Percentiles rank a stretch among this genome's conserved stretches.
These are phyloP conservation scores for Stenoptilia bipunctidactyla DNA, from an alignment of 2,888 invertebrate species.

Conservation along the genomic window DNA sequence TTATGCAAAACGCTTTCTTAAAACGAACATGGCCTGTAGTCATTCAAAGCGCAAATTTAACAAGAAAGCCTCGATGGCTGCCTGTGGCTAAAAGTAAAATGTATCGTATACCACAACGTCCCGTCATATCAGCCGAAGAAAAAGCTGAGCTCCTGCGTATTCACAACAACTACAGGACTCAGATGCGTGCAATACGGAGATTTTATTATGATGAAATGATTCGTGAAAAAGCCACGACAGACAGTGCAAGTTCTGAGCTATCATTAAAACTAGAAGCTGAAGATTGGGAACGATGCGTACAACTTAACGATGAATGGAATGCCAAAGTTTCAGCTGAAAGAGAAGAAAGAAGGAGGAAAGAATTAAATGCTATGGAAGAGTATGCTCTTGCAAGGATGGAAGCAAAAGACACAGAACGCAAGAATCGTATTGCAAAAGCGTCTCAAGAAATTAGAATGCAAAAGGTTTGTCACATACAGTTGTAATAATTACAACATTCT, in stretches of 20 bases:
- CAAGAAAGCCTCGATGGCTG: slow-evolving; percentile 84
- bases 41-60: slow-evolving; percentile 43
- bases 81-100: slow-evolving; percentile 85
- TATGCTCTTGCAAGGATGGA: slow-evolving; percentile 53
- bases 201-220: slow-evolving; percentile 68
- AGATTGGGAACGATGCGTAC: slow-evolving; percentile 72
- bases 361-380: slow-evolving; percentile 56
- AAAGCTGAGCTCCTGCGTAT: slow-evolving; percentile 74
- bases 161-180: slow-evolving; percentile 78
- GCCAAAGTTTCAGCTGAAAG: slow-evolving; percentile 70
- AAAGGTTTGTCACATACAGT: slow-evolving; percentile 27
- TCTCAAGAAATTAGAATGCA: slow-evolving; percentile 59
- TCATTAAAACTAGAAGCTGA: slow-evolving; percentile 71
- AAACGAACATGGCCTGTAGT: slow-evolving; percentile 41
- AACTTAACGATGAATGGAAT: slow-evolving; percentile 81
- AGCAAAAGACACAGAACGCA: slow-evolving; percentile 37
- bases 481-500: slow-evolving; percentile 1
- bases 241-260: slow-evolving; percentile 66
- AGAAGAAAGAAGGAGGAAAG: slow-evolving; percentile 64
- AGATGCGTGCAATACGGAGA: slow-evolving; percentile 65
- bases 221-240: slow-evolving; percentile 55
- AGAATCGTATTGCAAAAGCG: slow-evolving; percentile 41
- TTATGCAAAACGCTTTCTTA: slow-evolving; percentile 28
- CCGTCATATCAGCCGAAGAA: slow-evolving; percentile 74
- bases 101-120: slow-evolving; percentile 76